A percentile compares a stretch with the other conserved stretches of the same genome.
These are phyloP conservation scores for Gyrodactylus bullatarudis DNA, from an alignment of 1,140 invertebrate species.

Conservation along the genomic window DNA sequence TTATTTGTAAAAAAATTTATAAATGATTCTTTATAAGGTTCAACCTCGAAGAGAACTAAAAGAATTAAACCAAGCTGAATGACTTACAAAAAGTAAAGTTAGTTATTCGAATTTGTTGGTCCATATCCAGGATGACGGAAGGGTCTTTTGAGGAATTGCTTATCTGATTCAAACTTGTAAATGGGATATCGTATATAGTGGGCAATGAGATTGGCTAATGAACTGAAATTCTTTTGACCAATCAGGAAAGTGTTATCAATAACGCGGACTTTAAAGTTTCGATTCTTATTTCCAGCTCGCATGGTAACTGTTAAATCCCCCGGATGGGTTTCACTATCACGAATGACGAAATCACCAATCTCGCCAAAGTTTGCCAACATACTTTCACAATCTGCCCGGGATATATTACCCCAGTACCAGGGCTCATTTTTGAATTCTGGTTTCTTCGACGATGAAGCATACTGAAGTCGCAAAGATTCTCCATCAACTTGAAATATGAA, in stretches of 20 bases:
- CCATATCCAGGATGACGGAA: conserved; percentile 10
- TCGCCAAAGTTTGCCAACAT: conserved; percentile 62
- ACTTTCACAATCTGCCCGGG: conserved; percentile 63
- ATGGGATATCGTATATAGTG: conserved; percentile 94
- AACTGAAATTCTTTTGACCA: conserved; percentile 76
- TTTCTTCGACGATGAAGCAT: neutral
- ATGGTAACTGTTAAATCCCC: conserved; percentile 85
- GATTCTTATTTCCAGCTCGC: conserved; percentile 79
- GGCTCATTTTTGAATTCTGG: conserved; percentile 13
- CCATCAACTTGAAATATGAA: neutral
- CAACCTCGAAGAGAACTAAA: too few relatives aligned
- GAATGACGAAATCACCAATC: conserved; percentile 85
- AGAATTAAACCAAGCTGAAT: too few relatives aligned
- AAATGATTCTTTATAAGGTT: too few relatives aligned
- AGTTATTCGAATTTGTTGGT: neutral
- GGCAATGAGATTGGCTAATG: conserved; percentile 70
- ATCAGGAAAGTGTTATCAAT: conserved; percentile 70
- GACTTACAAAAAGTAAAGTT: too few relatives aligned
- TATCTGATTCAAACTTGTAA: conserved; percentile 30
- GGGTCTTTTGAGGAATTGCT: conserved; percentile 17
- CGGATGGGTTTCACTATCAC: conserved; percentile 92
- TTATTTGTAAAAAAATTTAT: too few relatives aligned
- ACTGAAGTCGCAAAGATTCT: conserved; percentile 1
- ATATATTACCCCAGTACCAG: conserved; percentile 87
- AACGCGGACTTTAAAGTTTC: conserved; percentile 57